phyloP scores from a whole-genome alignment of 2,797 vertebrate species.

The Xiphophorus birchmanni region DNA sequence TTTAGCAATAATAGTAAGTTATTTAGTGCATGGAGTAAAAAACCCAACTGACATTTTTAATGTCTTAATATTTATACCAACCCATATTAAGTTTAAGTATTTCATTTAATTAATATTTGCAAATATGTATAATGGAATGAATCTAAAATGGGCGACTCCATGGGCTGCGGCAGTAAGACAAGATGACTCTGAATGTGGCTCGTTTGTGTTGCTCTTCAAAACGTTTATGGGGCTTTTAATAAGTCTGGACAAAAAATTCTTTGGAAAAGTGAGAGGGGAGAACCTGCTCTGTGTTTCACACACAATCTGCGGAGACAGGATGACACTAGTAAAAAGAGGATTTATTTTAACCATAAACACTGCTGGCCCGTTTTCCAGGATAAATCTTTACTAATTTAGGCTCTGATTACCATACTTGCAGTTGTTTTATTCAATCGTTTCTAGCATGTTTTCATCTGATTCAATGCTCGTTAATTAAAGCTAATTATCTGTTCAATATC shows the following conservation, averaged over 20 bases:
- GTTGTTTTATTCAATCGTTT: neutral
- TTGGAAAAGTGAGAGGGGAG: neutral
- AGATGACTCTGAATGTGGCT: neutral
- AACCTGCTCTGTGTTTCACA: neutral
- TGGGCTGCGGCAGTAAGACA: neutral
- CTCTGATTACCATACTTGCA: neutral
- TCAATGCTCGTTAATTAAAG: conserved; percentile 2
- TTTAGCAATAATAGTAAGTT: neutral
- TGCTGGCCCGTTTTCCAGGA: neutral
- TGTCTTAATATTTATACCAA: neutral
- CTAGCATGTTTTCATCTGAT: neutral
- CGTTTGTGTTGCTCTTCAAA: neutral
- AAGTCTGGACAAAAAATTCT: neutral
- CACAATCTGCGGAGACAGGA: neutral
- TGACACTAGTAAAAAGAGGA: neutral
- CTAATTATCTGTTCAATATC: neutral
- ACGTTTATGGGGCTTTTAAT: neutral
- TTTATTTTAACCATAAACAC: neutral
- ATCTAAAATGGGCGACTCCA: neutral
- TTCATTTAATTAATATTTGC: neutral
- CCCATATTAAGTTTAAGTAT: neutral
- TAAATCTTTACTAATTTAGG: neutral
- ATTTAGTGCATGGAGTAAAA: neutral
- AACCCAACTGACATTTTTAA: neutral
- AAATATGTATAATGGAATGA: neutral